These are phyloP conservation scores for Cercopithecus mona DNA, from an alignment of 2,113 vertebrate species.

Conservation along the genomic window DNA sequence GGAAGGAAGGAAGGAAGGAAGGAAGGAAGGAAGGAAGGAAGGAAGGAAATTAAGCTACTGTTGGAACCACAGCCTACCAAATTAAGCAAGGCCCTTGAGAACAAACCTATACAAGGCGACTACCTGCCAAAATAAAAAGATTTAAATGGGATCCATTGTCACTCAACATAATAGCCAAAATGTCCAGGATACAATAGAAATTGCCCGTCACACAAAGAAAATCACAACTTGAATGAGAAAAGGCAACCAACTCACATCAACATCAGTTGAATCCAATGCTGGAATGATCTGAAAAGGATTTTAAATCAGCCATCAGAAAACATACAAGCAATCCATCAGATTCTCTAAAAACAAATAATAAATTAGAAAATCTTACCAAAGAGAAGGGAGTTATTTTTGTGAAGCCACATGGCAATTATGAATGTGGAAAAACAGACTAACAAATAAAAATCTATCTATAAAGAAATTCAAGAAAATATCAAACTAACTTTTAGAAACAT, in stretches of 20 bases:
- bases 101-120: background rate
- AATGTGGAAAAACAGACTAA: background rate
- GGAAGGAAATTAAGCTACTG: background rate
- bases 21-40: too few relatives aligned
- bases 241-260: background rate
- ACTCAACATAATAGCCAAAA: background rate
- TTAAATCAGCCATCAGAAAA: background rate
- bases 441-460: background rate
- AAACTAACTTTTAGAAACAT: background rate
- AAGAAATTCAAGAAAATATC: background rate
- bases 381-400: background rate
- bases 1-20: fast-evolving
- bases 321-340: background rate
- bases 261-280: background rate
- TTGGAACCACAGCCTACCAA: background rate
- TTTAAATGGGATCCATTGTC: background rate
- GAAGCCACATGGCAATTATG: background rate
- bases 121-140: background rate
- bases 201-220: background rate
- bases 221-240: background rate
- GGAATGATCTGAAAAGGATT: background rate
- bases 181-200: background rate
- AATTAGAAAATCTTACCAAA: background rate
- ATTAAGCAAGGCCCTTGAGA: background rate
- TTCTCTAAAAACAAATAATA: background rate